Evolutionary conservation across 2,113 vertebrate species (phyloP).

Genomic region (Cervus canadensis): DNA sequence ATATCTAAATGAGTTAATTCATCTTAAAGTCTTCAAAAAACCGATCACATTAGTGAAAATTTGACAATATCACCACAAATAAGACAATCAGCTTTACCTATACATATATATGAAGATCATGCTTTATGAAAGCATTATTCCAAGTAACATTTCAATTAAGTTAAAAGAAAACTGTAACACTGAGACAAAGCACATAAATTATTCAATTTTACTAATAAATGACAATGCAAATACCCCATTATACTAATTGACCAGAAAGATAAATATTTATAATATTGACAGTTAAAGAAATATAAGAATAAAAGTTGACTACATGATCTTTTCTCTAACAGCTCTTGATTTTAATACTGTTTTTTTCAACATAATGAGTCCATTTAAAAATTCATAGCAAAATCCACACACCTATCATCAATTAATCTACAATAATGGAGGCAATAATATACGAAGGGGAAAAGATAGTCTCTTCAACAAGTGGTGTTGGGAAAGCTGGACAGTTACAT

Average conservation of each 20-base stretch:
- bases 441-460: not conserved
- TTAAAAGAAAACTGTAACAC: not conserved
- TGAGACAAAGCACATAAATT: not conserved
- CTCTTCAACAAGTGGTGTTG: not conserved
- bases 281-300: constrained; percentile 5
- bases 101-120: constrained; percentile 12
- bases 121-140: constrained; percentile 19
- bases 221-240: not conserved
- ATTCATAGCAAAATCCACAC: not conserved
- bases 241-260: not conserved
- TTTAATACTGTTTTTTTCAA: constrained; percentile 12
- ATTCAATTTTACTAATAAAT: constrained; percentile 24
- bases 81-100: constrained; percentile 27
- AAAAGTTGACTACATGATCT: not conserved
- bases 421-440: not conserved
- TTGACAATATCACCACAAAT: not conserved
- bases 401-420: not conserved
- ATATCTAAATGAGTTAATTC: not conserved
- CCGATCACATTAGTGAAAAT: constrained; percentile 3
- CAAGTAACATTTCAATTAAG: not conserved
- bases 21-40: constrained; percentile 31
- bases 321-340: not conserved
- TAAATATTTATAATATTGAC: constrained; percentile 5
- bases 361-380: not conserved
- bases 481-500: not conserved